Evolutionary conservation across 2,888 invertebrate species (phyloP), one percentile per base, ranked within the genome.

Genomic region (Neoscelio sp.): DNA sequence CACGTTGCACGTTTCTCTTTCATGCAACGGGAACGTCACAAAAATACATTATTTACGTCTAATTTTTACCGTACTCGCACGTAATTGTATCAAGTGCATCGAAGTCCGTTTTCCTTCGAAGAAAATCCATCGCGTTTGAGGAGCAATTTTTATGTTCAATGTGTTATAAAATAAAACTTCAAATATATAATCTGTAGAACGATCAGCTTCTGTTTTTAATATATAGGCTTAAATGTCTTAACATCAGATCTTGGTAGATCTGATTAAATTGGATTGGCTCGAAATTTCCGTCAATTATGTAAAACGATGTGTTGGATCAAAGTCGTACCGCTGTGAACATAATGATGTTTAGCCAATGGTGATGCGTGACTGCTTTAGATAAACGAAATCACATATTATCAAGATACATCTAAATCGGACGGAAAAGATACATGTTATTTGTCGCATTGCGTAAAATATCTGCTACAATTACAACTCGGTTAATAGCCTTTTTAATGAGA

Each of bases 1-100:
- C 76, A 70, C 50, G 60, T 2, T 38, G 40, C 12, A 33, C 65
- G 62, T 76, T 70, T 68, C 60, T 70, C 76, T 76, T 68, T 74
- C 50, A 17, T 50, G 52, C 67, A 67, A 65, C 60, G 30, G 42
- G 7, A 75, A 30, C 15, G 33, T 20, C 58, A 18, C 20, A 23
- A 28, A 56, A 30, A 30, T 35, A 30, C 48, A 74, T 74, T 74
- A 73, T 74, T 74, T 58, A 73, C 12, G 50, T 48, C 30, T 35
- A 35, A 64, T 54, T 64, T 62, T 38, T 28, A 40, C 13, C 46
- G 12, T 12, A 13, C 20, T 18, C 33, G 6, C 18, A 8, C 20
- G 17, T 33, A 3, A 64, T 28, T 8, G n/a, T 64, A 23, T 23
- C 23, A 23, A 6, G 3, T 6, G 3, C 4, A 23, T 23, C 6